Percentiles rank a stretch among this genome's conserved stretches.
Conservation (phyloP, 2,797 vertebrate genomes). For the Triplophysa yarkandensis region DNA sequence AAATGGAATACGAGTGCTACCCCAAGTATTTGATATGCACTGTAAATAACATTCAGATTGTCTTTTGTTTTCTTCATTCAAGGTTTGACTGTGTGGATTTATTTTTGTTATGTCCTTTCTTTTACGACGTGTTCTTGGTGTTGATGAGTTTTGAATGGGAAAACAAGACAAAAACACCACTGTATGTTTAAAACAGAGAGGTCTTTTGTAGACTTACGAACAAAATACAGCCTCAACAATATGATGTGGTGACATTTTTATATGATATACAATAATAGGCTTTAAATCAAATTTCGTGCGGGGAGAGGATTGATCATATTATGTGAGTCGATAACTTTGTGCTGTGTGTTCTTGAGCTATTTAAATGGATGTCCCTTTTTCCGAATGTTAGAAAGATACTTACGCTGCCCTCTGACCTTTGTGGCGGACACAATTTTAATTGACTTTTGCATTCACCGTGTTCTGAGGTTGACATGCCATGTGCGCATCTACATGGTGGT, state of each 20-base stretch:
- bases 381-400: constrained; percentile 52
- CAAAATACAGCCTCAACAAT: constrained; percentile 50
- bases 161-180: constrained; percentile 56
- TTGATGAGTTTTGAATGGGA: constrained; percentile 57
- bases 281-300: constrained; percentile 59
- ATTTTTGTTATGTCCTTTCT: constrained; percentile 50
- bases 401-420: constrained; percentile 49
- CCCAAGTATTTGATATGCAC: constrained; percentile 45
- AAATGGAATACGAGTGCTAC: constrained; percentile 64
- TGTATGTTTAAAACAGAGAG: constrained; percentile 57
- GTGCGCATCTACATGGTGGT: background rate
- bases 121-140: constrained; percentile 54
- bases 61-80: constrained; percentile 38
- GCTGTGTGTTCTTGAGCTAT: constrained; percentile 59
- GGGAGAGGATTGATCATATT: constrained; percentile 53
- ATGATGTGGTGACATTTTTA: constrained; percentile 63
- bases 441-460: constrained; percentile 45
- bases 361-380: constrained; percentile 60
- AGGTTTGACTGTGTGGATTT: constrained; percentile 48
- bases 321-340: constrained; percentile 63
- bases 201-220: constrained; percentile 65
- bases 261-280: constrained; percentile 58
- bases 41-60: constrained; percentile 62
- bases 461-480: background rate
- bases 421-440: constrained; percentile 63